Conservation (phyloP, 2,797 vertebrate genomes). For the Australoheros facetus region DNA sequence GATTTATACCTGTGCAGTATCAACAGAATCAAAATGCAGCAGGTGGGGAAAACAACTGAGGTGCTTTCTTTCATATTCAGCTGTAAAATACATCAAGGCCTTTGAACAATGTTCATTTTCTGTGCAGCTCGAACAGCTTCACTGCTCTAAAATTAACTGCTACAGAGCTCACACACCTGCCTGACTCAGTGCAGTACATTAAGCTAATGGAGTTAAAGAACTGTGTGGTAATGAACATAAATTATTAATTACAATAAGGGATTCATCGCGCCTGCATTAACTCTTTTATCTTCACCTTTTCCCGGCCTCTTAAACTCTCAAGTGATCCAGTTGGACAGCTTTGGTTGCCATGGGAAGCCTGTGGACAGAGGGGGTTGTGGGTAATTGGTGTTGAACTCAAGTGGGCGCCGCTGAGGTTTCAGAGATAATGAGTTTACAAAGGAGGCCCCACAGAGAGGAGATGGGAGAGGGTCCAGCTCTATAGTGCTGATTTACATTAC, state of each 20-base stretch:
- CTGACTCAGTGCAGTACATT: neutral
- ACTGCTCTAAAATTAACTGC: neutral
- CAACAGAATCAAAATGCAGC: neutral
- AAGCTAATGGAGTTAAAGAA: neutral
- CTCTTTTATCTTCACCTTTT: neutral
- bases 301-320: neutral
- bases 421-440: constrained; percentile 29
- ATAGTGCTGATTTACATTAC: neutral
- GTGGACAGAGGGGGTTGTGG: constrained; percentile 15
- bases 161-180: neutral
- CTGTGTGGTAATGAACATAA: neutral
- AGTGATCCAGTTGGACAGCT: neutral
- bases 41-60: neutral
- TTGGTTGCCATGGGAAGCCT: constrained; percentile 38
- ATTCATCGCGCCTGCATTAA: neutral
- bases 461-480: neutral
- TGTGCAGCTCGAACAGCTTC: neutral
- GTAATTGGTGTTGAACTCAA: constrained; percentile 36
- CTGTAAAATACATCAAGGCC: neutral
- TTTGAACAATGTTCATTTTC: neutral
- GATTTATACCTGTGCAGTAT: neutral
- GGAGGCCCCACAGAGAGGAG: constrained; percentile 17
- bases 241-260: constrained; percentile 7
- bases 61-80: neutral
- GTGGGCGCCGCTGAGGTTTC: neutral